phyloP scores from a whole-genome alignment of 2,113 vertebrate genomes.

The cattle (Bos taurus) region DNA sequence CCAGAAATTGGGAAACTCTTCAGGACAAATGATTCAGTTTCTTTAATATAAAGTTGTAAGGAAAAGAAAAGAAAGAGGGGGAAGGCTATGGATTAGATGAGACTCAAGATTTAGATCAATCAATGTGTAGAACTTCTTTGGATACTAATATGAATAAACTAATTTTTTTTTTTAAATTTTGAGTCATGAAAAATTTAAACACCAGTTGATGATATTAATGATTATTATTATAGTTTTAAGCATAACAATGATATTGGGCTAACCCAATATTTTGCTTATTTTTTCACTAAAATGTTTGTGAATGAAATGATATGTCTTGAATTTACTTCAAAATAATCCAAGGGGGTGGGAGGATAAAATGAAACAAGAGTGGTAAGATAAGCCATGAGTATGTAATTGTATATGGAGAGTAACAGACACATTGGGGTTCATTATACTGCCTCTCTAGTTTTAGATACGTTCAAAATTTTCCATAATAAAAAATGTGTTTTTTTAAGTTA shows the following conservation, averaged over 20 bases:
- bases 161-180: background rate
- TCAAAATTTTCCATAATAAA: background rate
- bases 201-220: background rate
- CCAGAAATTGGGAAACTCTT: background rate
- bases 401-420: background rate
- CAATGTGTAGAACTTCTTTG: background rate
- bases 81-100: background rate
- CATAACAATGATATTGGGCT: background rate
- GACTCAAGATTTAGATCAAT: background rate
- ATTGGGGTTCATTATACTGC: background rate
- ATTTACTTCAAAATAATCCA: constrained; percentile 16
- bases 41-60: constrained; percentile 33
- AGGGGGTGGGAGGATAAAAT: background rate
- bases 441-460: background rate
- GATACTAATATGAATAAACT: background rate
- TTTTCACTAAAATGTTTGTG: background rate
- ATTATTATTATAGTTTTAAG: background rate
- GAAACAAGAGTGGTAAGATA: background rate
- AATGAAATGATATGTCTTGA: background rate
- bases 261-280: background rate
- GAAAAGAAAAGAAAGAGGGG: background rate
- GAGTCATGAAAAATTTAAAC: background rate
- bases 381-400: background rate
- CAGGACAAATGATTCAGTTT: background rate
- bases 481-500: background rate